These are phyloP conservation scores for Poecilia latipinna DNA, from an alignment of 2,113 vertebrate genomes.

Conservation along the genomic window DNA sequence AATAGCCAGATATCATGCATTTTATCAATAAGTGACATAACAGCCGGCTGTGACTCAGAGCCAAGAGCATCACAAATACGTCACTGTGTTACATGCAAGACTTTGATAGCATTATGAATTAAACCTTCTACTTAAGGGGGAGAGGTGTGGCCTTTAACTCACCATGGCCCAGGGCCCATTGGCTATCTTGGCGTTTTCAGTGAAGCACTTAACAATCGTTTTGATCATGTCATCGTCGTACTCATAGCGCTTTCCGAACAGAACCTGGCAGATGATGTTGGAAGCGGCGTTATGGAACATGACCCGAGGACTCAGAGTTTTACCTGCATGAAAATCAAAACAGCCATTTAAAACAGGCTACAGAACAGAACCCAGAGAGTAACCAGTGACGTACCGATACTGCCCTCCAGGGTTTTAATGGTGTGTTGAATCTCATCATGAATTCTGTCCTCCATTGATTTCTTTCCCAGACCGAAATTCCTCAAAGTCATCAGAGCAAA, in stretches of 20 bases:
- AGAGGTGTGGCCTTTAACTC: not conserved
- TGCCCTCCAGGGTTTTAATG: conserved; percentile 38
- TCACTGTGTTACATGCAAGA: too few relatives aligned
- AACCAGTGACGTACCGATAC: conserved; percentile 40
- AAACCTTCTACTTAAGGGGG: too few relatives aligned
- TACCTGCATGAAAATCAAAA: conserved; percentile 46
- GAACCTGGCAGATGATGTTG: conserved; percentile 81
- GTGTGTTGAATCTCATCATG: conserved; percentile 68
- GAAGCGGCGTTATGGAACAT: conserved; percentile 71
- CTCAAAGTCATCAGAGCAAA: conserved; percentile 79
- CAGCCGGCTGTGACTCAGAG: not conserved
- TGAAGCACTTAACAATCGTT: conserved; percentile 49
- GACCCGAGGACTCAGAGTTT: conserved; percentile 50
- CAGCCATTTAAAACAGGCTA: not conserved
- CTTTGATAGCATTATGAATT: too few relatives aligned
- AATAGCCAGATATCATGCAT: too few relatives aligned
- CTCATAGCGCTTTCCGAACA: conserved; percentile 75
- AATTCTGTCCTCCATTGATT: conserved; percentile 83
- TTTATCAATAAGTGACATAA: too few relatives aligned
- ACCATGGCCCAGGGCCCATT: conserved; percentile 74
- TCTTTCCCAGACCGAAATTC: conserved; percentile 87
- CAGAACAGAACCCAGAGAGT: not conserved
- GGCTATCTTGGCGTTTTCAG: conserved; percentile 51
- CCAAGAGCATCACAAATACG: too few relatives aligned
- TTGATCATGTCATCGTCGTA: conserved; percentile 69